A percentile compares a stretch with the other conserved stretches of the same genome.
Conservation (phyloP, 2,797 vertebrate genomes). For the Sebastes oblongus region DNA sequence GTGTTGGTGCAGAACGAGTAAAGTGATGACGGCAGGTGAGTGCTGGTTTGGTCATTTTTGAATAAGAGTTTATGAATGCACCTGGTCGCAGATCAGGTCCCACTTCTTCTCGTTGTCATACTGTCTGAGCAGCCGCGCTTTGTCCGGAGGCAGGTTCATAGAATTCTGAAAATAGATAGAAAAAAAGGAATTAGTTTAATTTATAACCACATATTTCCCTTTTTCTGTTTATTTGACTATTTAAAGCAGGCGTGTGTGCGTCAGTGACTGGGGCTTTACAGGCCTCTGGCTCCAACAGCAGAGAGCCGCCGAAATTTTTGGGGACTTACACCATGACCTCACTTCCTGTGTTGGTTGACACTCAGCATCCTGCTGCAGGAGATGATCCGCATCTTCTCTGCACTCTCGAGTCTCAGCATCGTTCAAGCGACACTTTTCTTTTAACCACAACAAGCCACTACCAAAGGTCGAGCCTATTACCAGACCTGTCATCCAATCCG, state of each 20-base stretch:
- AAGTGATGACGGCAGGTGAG: background rate
- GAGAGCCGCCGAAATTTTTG: conserved; percentile 21
- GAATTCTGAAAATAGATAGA: conserved; percentile 85
- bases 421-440: conserved; percentile 20
- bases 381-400: conserved; percentile 59
- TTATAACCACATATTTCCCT: background rate
- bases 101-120: conserved; percentile 97
- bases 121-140: conserved; percentile 92
- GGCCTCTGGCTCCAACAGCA: conserved; percentile 41
- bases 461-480: conserved; percentile 10
- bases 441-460: conserved; percentile 31
- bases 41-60: background rate
- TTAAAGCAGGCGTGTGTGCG: conserved; percentile 4
- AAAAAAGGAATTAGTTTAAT: conserved; percentile 15
- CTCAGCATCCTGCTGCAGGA: conserved; percentile 73
- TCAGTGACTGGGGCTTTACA: conserved; percentile 1
- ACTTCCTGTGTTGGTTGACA: conserved; percentile 80
- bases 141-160: conserved; percentile 94
- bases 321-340: conserved; percentile 69
- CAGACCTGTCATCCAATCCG: conserved; percentile 42
- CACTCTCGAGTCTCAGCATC: conserved; percentile 12
- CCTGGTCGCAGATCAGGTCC: conserved; percentile 94
- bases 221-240: background rate
- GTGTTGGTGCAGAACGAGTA: background rate
- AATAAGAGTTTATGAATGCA: conserved; percentile 44